These are phyloP conservation scores for Metacarcinus magister DNA, from an alignment of 2,888 invertebrate species.

Conservation along the genomic window DNA sequence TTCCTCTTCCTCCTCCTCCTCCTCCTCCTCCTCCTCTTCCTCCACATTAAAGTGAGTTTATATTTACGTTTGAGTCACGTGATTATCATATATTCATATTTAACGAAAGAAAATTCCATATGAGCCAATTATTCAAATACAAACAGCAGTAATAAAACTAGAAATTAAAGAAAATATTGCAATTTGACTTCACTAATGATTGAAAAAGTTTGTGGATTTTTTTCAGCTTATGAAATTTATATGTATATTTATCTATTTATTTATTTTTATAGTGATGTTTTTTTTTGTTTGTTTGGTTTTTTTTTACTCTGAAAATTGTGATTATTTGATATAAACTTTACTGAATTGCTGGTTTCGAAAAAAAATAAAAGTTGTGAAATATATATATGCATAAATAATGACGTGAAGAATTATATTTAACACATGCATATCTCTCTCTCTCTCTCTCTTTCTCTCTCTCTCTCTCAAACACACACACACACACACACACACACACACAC, in stretches of 20 bases:
- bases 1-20: constrained; percentile 26
- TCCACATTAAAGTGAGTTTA: not conserved
- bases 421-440: too few relatives aligned
- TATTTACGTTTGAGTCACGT: not conserved
- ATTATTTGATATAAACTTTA: not conserved
- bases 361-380: not conserved
- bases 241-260: not conserved
- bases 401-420: too few relatives aligned
- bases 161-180: not conserved
- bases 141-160: not conserved
- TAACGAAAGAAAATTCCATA: not conserved
- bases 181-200: not conserved
- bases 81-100: not conserved
- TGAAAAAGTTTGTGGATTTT: not conserved
- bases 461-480: too few relatives aligned
- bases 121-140: not conserved
- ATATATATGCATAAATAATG: too few relatives aligned
- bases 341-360: not conserved
- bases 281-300: too few relatives aligned
- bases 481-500: too few relatives aligned
- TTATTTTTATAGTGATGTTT: not conserved
- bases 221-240: not conserved
- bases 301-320: not conserved
- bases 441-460: too few relatives aligned
- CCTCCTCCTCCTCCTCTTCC: too few relatives aligned